Evolutionary conservation across 2,888 invertebrate species (phyloP), one percentile per base, ranked within the genome.

Genomic region (Epirrhoe tristata): DNA sequence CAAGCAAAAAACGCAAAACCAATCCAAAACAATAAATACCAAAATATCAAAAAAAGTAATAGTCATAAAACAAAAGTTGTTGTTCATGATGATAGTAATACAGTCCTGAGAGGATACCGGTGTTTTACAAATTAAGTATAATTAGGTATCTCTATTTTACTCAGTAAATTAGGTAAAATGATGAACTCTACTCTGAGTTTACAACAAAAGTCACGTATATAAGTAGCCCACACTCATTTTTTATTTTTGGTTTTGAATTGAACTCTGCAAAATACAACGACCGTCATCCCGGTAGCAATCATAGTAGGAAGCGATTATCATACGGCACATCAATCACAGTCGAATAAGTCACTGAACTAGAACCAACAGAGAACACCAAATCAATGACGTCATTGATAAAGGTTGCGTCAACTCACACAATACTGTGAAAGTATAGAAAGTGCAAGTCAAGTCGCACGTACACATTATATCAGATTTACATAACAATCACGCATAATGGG

Each of bases 361-460:
- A 66, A 66, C 53, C 46, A 57, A 63, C 24, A 24, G 24, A 34
- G 57, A 62, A 60, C 54, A 60, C 24, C 54, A 61, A 67, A 62
- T 58, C 60, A 63, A 48, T 76, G 75, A 75, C 68, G 73, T 75
- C 73, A 74, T 52, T 70, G 73, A 73, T 73, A 69, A 74, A 76
- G 73, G 77, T 90, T 90, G 84, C 91, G 87, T 89, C 88, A 91
- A 77, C 62, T 63, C 48, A 66, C 80, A 91, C 91, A 91, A 91
- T 90, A 86, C 88, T 87, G 93, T 90, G 93, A 93, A 93, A 93
- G 93, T 91, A 85, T 92, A 93, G 93, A 93, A 93, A 93, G 93
- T 87, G 88, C 83, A 86, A 90, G 88, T 89, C 82, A 87, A 86
- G 85, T 78, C 89, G 86, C 89, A 90, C 91, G 91, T 90, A 86